Evolutionary conservation across 2,888 invertebrate genomes (phyloP), one percentile per base, ranked within the genome.

Genomic region (Plusia festucae): DNA sequence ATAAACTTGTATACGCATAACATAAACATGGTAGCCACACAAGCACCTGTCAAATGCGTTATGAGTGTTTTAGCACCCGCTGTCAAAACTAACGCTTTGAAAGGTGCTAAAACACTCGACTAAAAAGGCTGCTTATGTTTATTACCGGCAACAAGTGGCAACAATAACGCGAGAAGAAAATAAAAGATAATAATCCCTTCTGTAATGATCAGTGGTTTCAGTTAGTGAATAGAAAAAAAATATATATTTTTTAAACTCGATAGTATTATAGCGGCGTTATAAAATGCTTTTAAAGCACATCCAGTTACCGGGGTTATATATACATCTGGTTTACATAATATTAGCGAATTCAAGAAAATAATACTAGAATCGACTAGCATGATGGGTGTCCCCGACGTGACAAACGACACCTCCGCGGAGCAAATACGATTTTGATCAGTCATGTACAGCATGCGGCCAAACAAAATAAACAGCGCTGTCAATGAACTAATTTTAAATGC

Each of bases 101-200:
- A 56, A 74, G 15, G 73, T 20, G 60, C 24, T 34, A 40, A 51
- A 74, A 51, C 20, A 30, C 57, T 68, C 70, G 68, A 73, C 78
- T 65, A 70, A 70, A 80, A 59, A 67, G 73, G 73, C 73, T 55
- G 65, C 20, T 18, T 75, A 71, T 67, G 65, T 70, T 68, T 73
- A 72, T 65, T 71, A 62, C 30, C 70, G 64, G 77, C 68, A 78
- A 62, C 72, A 70, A 49, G 53, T 66, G 64, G 52, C 51, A 57
- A 65, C 40, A n/a, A 27, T 56, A 65, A 16, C 18, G 30, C 22
- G 56, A 55, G 32, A 30, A 9, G 8, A n/a, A 44, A 51, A 51
- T 49, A 61, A 62, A 27, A 62, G 54, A 66, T 53, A 7, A 9
- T 30, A 9, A 30, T 30, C 9, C 30, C 9, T 30, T 30, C 30